Percentiles rank a stretch among this genome's conserved stretches.
These are phyloP conservation scores for Drosophila aff. DNA, from an alignment of 1,140 invertebrate species.

Conservation along the genomic window DNA sequence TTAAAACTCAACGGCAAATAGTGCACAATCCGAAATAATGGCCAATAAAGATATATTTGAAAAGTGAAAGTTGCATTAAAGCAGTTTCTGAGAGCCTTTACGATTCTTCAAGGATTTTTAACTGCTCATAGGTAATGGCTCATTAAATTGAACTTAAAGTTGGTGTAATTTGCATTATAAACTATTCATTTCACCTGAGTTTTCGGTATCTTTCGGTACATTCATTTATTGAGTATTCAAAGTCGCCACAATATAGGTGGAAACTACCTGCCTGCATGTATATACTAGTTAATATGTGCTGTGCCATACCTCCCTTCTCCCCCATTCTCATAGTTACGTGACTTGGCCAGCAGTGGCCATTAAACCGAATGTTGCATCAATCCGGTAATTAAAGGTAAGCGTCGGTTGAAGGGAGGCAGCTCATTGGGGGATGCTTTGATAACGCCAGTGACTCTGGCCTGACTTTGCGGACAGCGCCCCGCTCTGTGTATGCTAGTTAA, in stretches of 20 bases:
- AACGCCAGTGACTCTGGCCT: slow-evolving; percentile 31
- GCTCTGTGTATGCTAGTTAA: slow-evolving; percentile 62
- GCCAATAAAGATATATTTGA: slow-evolving; percentile 8
- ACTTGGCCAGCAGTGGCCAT: slow-evolving; percentile 51
- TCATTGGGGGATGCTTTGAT: slow-evolving; percentile 21
- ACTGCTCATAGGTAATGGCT: background rate
- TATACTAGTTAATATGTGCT: background rate
- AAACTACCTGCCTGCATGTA: background rate
- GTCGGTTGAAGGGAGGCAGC: slow-evolving; percentile 36
- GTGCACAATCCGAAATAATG: slow-evolving; percentile 16
- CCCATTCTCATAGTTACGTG: slow-evolving; percentile 37
- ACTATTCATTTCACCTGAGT: background rate
- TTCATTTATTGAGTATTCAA: background rate
- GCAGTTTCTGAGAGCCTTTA: background rate
- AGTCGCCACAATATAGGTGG: background rate
- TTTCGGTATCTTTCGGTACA: background rate
- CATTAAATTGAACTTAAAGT: background rate
- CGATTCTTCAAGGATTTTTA: background rate
- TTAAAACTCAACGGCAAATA: slow-evolving; percentile 22
- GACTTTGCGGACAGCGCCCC: slow-evolving; percentile 29
- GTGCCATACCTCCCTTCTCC: background rate
- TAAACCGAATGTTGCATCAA: slow-evolving; percentile 72
- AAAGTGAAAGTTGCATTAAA: slow-evolving; percentile 35
- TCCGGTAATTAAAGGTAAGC: slow-evolving; percentile 76
- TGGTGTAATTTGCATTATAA: background rate